Evolutionary conservation across 2,888 invertebrate species (phyloP).

Genomic region (Parnassius mnemosyne): DNA sequence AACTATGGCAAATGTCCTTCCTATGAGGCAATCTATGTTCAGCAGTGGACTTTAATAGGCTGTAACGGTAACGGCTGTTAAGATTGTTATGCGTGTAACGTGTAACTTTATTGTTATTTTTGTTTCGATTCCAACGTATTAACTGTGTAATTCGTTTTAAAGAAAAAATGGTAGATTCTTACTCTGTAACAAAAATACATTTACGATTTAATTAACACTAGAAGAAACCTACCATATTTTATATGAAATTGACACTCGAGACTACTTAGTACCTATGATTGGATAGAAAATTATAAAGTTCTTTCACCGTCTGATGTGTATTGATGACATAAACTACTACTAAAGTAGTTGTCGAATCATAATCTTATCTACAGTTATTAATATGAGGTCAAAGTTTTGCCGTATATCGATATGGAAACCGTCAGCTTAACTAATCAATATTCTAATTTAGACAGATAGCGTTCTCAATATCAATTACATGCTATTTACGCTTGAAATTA

Average conservation of each 20-base stretch:
- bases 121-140: too few species aligned
- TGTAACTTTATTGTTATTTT: too few species aligned
- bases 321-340: conserved; percentile 18
- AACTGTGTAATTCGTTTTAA: too few species aligned
- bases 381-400: conserved; percentile 22
- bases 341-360: conserved; percentile 23
- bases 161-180: too few species aligned
- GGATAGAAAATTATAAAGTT: conserved; percentile 24
- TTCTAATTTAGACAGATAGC: conserved; percentile 25
- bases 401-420: conserved; percentile 20
- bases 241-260: conserved; percentile 6
- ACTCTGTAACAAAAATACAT: too few species aligned
- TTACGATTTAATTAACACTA: too few species aligned
- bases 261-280: conserved; percentile 22
- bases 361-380: conserved; percentile 19
- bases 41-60: too few species aligned
- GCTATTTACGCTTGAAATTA: conserved; percentile 16
- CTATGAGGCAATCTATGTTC: too few species aligned
- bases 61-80: too few species aligned
- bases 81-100: too few species aligned
- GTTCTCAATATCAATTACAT: conserved; percentile 24
- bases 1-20: too few species aligned
- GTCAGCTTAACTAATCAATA: conserved; percentile 25
- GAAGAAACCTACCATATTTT: too few species aligned
- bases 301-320: conserved; percentile 12